Conservation (phyloP, 2,113 vertebrate species). For the Epinephelus moara region DNA sequence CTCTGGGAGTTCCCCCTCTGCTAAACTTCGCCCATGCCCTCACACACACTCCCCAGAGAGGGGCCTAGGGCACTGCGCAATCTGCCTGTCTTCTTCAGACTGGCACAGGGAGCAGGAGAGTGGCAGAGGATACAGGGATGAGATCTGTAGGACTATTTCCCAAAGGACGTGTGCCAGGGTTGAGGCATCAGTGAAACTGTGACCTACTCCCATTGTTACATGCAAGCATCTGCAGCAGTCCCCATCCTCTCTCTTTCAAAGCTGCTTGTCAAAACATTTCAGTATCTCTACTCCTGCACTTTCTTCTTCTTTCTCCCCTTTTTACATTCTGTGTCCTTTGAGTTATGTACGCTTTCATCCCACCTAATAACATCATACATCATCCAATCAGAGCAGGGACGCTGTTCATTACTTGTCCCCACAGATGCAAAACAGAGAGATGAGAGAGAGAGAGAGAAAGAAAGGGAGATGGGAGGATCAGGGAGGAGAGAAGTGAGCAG, state of each 20-base stretch:
- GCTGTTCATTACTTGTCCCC: conserved; percentile 69
- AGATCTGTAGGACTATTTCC: conserved; percentile 69
- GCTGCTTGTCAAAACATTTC: conserved; percentile 70
- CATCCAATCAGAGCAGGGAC: conserved; percentile 74
- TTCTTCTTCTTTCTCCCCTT: conserved; percentile 36
- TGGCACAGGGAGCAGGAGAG: conserved; percentile 26
- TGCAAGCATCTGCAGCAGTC: conserved; percentile 48
- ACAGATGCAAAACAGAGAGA: conserved; percentile 50
- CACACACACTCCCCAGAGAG: conserved; percentile 41
- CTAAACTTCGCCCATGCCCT: conserved; percentile 59
- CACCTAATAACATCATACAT: conserved; percentile 73
- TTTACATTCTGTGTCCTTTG: conserved; percentile 61
- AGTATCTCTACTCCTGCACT: conserved; percentile 47
- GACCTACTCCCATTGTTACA: conserved; percentile 76
- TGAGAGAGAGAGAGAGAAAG: conserved; percentile 36
- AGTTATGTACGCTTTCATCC: conserved; percentile 75
- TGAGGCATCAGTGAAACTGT: conserved; percentile 72
- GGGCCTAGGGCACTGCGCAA: conserved; percentile 63
- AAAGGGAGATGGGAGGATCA: conserved; percentile 49
- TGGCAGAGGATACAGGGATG: conserved; percentile 57
- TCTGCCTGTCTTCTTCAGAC: conserved; percentile 60
- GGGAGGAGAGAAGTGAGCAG: conserved; percentile 48
- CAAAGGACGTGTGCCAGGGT: conserved; percentile 71
- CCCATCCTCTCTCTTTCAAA: conserved; percentile 55
- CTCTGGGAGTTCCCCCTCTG: conserved; percentile 42